Base-by-base conservation (phyloP, 2,888 invertebrate genomes). In the Cyclophora punctaria region DNA sequence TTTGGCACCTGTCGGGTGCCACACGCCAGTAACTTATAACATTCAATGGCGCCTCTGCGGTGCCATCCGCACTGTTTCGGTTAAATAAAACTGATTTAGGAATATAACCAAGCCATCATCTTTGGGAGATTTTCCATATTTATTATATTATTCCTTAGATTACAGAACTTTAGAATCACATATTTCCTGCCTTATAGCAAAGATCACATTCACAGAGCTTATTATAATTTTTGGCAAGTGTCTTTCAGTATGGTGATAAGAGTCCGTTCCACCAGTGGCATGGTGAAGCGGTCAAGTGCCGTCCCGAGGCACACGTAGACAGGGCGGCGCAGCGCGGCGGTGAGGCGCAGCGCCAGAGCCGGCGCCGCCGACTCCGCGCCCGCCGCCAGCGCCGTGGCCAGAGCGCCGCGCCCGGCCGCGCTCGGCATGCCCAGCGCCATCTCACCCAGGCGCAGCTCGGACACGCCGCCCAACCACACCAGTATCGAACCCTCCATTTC, bases 381-480 rank as follows among this genome's bases (percentile, higher is more conserved):
- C 7, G 53, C 51, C 4, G 63, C 67, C 3, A 71, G 60, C 42
- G 66, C 51, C 40, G 71, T 66, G 35, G 65, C 61, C 20, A 67
- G 55, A 7, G 63, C 60, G 3, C 56, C 53, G 50, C 57, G 61
- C 20, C 49, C 41, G 34, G 6, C 37, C 53, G 47, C 42, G 50
- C 49, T 3, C 41, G 80, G 76, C 65, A 74, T 52, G 0, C 69
- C 83, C 46, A 76, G 59, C 35, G 77, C 73, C 41, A 75, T 47
- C 47, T 74, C 72, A n/a, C 62, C 50, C 44, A 75, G 64, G 48
- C 58, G 57, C 20, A 60, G 47, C 53, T 60, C 48, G 33, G 66
- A 61, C 3, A 55, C 49, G 47, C 62, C 50, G 40, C 80, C 80
- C 41, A 80, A 48, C 85, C 85, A 85, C 62, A 84, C 55, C 52